phyloP scores from a whole-genome alignment of 2,797 vertebrate species.

The Borostomias antarcticus region DNA sequence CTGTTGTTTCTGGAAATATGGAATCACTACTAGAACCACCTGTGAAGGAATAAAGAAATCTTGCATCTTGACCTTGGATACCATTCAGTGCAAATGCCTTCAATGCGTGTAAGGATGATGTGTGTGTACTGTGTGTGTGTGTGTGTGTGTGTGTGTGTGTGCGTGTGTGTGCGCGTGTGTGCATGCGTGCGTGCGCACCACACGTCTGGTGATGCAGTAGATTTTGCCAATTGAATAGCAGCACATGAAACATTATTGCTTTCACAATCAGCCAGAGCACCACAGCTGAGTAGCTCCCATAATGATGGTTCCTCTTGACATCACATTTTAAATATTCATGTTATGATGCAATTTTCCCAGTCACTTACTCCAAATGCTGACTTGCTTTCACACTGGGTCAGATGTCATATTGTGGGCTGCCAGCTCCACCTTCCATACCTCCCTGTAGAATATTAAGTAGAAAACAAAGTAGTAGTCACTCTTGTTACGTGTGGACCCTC shows the following conservation, averaged over 20 bases:
- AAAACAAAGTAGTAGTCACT: too few species aligned
- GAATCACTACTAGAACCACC: background rate
- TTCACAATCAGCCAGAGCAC: conserved; percentile 60
- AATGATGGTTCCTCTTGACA: conserved; percentile 56
- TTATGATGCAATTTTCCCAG: conserved; percentile 50
- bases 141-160: background rate
- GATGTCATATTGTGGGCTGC: conserved; percentile 28
- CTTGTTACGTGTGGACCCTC: too few species aligned
- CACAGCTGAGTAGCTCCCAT: conserved; percentile 55
- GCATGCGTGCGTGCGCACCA: background rate
- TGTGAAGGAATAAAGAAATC: too few species aligned
- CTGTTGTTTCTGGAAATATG: too few species aligned
- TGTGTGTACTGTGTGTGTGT: conserved; percentile 21
- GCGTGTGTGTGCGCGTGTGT: background rate
- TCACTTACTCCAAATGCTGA: conserved; percentile 28
- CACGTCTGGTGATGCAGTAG: conserved; percentile 23
- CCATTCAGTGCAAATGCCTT: background rate
- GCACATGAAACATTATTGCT: conserved; percentile 40
- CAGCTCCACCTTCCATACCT: conserved; percentile 31
- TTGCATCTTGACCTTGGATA: background rate
- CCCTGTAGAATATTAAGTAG: conserved; percentile 24
- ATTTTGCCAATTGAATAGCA: conserved; percentile 42
- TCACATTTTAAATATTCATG: conserved; percentile 70
- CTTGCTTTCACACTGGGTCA: conserved; percentile 35
- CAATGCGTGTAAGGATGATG: background rate